Evolutionary conservation across 2,797 vertebrate species (phyloP).

Genomic region (Parambassis ranga): DNA sequence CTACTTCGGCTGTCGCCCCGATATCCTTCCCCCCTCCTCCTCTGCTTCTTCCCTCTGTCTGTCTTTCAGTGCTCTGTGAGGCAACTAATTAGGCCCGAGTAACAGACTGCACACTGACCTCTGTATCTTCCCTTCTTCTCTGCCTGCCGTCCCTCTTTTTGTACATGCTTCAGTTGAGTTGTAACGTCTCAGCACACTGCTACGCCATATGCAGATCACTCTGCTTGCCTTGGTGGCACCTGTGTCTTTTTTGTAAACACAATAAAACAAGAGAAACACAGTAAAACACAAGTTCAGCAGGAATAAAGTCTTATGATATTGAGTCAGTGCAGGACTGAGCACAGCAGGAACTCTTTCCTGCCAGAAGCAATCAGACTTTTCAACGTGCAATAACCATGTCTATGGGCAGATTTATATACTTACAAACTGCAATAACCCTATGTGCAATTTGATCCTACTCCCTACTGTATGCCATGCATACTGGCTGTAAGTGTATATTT

Average conservation of each 20-base stretch:
- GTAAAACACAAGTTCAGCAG: not conserved
- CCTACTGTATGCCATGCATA: too few species aligned
- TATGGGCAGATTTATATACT: too few species aligned
- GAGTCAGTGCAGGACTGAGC: too few species aligned
- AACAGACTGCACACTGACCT: slow-evolving; percentile 49
- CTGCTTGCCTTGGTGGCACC: slow-evolving; percentile 17
- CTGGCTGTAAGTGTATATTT: too few species aligned
- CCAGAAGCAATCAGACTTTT: too few species aligned
- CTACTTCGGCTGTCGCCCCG: not conserved
- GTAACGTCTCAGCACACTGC: slow-evolving; percentile 17
- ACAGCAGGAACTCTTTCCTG: too few species aligned
- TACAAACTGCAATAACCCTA: too few species aligned
- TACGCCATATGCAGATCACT: slow-evolving; percentile 20
- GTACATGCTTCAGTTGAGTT: slow-evolving; percentile 20
- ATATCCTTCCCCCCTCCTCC: too few species aligned
- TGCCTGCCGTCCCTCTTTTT: slow-evolving; percentile 1
- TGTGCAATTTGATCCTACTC: too few species aligned
- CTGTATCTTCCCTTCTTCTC: not conserved
- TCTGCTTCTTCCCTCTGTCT: not conserved
- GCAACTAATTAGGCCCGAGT: slow-evolving; percentile 38
- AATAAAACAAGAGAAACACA: not conserved
- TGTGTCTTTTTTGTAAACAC: slow-evolving; percentile 4
- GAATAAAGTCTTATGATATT: too few species aligned
- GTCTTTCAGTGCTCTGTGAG: slow-evolving; percentile 25
- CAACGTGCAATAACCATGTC: too few species aligned